A percentile compares a stretch with the other conserved stretches of the same genome.
phyloP scores from a whole-genome alignment of 2,888 invertebrate species.

The Eueremaeus valkanovi region DNA sequence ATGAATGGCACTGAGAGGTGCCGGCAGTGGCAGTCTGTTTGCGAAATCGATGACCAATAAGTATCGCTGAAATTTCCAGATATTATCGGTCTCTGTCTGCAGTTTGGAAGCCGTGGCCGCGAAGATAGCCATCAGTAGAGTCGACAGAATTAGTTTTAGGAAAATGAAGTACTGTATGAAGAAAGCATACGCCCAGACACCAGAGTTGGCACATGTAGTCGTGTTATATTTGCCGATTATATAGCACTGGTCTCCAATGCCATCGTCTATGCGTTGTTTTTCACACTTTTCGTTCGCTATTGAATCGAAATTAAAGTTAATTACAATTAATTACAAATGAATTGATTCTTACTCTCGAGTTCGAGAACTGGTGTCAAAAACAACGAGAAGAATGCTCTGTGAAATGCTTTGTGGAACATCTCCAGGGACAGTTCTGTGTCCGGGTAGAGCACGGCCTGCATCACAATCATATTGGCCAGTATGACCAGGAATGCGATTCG shows the following conservation, averaged over 20 bases:
- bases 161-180: constrained; percentile 50
- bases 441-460: constrained; percentile 55
- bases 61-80: constrained; percentile 53
- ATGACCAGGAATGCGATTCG: constrained; percentile 52
- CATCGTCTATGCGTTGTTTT: not conserved
- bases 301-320: not conserved
- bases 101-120: constrained; percentile 48
- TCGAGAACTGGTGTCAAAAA: constrained; percentile 53
- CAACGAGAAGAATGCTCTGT: constrained; percentile 54
- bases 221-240: constrained; percentile 6
- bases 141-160: constrained; percentile 52
- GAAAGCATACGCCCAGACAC: constrained; percentile 45
- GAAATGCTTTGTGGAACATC: constrained; percentile 51
- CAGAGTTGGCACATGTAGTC: constrained; percentile 3
- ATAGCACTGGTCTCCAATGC: not conserved
- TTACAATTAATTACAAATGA: not conserved
- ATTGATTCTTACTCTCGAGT: constrained; percentile 43
- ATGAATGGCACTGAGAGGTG: constrained; percentile 50
- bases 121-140: constrained; percentile 53
- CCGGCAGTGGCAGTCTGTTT: constrained; percentile 51
- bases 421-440: constrained; percentile 51
- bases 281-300: not conserved
- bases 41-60: constrained; percentile 51
- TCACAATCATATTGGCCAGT: constrained; percentile 49
- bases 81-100: constrained; percentile 50